phyloP scores from a whole-genome alignment of 2,888 invertebrate species.

The Caenorhabditis becei region DNA sequence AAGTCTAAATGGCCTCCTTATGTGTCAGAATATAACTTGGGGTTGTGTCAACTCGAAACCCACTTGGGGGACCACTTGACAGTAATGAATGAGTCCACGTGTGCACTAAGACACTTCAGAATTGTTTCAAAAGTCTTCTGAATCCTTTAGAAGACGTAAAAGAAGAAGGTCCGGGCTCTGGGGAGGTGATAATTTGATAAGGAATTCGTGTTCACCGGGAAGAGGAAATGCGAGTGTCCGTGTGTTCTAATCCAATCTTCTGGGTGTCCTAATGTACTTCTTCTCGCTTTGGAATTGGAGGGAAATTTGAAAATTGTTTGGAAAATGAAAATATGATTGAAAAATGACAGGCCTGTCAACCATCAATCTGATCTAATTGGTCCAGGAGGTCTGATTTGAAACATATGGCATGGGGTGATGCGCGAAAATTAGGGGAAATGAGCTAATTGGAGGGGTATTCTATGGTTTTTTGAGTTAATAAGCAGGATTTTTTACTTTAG shows the following conservation, averaged over 20 bases:
- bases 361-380: conserved; percentile 41
- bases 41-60: neutral
- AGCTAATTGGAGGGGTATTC: too few species aligned
- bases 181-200: neutral
- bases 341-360: conserved; percentile 38
- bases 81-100: neutral
- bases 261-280: conserved; percentile 6
- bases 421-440: conserved; percentile 7
- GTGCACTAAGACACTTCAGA: neutral
- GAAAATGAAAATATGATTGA: conserved; percentile 3
- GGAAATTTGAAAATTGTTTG: neutral
- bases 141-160: too few species aligned
- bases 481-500: too few species aligned
- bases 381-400: conserved; percentile 40
- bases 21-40: neutral
- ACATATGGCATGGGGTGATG: conserved; percentile 45
- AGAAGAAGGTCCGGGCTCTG: too few species aligned
- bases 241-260: neutral
- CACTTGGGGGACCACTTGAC: neutral
- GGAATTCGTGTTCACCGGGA: neutral
- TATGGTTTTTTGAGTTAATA: too few species aligned
- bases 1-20: conserved; percentile 6
- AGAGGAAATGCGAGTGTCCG: neutral
- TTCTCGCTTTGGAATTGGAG: neutral
- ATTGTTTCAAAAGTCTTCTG: neutral